phyloP scores from a whole-genome alignment of 2,888 invertebrate species.

The Lampropteryx suffumata region DNA sequence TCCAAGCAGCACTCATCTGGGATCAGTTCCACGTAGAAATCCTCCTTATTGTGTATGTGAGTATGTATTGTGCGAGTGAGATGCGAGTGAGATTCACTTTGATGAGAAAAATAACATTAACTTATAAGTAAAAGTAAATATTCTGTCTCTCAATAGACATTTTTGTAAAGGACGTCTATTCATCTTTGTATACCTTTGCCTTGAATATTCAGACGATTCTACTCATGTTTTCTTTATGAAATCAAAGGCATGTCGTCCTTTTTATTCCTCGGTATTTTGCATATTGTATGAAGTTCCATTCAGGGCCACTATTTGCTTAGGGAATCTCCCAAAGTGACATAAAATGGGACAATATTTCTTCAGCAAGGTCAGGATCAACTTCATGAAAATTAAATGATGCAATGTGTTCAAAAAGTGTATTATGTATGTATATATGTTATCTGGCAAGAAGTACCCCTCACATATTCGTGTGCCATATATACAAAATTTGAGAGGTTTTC shows the following conservation, averaged over 20 bases:
- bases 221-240: conserved; percentile 19
- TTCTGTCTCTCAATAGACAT: background rate
- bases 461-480: too few species aligned
- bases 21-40: too few species aligned
- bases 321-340: conserved; percentile 4
- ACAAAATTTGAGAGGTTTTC: too few species aligned
- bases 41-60: too few species aligned
- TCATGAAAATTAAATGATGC: background rate
- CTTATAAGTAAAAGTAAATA: too few species aligned
- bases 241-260: conserved; percentile 11
- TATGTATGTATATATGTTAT: too few species aligned
- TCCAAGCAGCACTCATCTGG: too few species aligned
- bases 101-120: too few species aligned
- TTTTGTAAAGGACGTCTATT: background rate
- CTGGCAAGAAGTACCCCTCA: too few species aligned
- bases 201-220: conserved; percentile 9
- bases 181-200: conserved; percentile 3
- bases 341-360: conserved; percentile 5
- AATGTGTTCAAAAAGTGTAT: too few species aligned
- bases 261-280: conserved; percentile 12
- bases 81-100: too few species aligned
- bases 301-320: conserved; percentile 4
- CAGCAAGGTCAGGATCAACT: conserved; percentile 6
- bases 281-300: conserved; percentile 19
- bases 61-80: too few species aligned